Evolutionary conservation across 2,113 vertebrate species (phyloP), one percentile per base, ranked within the genome.

Genomic region (Chrysemys picta): DNA sequence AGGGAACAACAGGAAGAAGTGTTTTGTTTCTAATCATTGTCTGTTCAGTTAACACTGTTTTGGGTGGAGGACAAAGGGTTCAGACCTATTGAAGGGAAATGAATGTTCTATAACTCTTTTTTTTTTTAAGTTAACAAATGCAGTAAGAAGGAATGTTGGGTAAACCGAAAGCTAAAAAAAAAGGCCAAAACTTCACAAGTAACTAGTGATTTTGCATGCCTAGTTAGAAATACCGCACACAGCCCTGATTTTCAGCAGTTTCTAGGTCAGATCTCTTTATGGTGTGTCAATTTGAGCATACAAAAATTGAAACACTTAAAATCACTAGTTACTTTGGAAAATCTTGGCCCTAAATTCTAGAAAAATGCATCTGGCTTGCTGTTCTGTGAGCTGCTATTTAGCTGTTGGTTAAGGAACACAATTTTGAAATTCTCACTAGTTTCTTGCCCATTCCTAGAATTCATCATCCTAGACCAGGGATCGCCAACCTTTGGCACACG

Each of bases 181-280:
- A 65, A 65, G 16, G 35, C 62, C 31, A 69, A n/a, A 69, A 69
- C 62, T n/a, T 69, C 35, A 69, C 7, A 83, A 69, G 82, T 1
- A 4, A 78, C 31, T 76, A 0, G 0, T 91, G 79, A 22, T n/a
- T 75, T 50, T 62, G 22, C 9, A 3, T 72, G 24, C 16, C 19
- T 1, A 1, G 50, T 85, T 69, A 59, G 24, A 16, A 11, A 11
- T 3, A 5, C 5, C 14, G 19, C 35, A n/a, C 62, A 69, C 3
- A 7, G 7, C 13, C 35, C 31, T 69, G 35, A 69, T 69, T 69
- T 69, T 7, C 62, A 69, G 62, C 16, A n/a, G 62, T n/a, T 69
- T 69, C 35, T n/a, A 69, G 31, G 35, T 69, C 35, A n/a, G 62
- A 21, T 19, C 14, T 69, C 35, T 10, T 69, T 35, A n/a, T 69